Conservation (phyloP, 2,888 invertebrate genomes). For the Cepaea hortensis region DNA sequence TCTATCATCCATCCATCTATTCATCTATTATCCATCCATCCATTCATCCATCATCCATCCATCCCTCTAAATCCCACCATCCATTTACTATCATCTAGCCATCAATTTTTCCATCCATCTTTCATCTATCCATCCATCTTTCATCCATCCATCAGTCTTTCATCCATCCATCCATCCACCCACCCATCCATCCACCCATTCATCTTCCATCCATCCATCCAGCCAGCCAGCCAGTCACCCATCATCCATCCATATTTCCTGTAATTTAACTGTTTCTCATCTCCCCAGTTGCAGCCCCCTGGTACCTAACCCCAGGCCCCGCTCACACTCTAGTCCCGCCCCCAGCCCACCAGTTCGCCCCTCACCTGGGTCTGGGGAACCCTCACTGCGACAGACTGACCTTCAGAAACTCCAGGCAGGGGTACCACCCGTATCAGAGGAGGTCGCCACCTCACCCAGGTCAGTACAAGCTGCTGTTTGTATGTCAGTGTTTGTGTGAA, state of each 20-base stretch:
- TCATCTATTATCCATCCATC: not conserved
- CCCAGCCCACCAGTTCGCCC: conserved; percentile 70
- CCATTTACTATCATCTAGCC: not conserved
- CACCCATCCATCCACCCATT: not conserved
- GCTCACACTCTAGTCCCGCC: conserved; percentile 68
- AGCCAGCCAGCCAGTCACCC: not conserved
- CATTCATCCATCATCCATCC: not conserved
- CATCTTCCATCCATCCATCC: not conserved
- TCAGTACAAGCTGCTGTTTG: conserved; percentile 48
- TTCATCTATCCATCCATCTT: conserved; percentile 42
- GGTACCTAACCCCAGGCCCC: conserved; percentile 66
- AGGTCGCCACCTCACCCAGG: conserved; percentile 67
- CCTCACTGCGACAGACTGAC: conserved; percentile 68
- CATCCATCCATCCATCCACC: not conserved
- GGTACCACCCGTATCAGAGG: conserved; percentile 68
- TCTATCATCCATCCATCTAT: not conserved
- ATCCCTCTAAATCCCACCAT: not conserved
- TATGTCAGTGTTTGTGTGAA: not conserved
- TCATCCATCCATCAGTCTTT: no score
- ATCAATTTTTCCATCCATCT: no score
- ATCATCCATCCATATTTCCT: not conserved
- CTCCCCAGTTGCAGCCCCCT: conserved; percentile 67
- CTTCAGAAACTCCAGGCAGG: conserved; percentile 67
- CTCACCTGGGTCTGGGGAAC: conserved; percentile 65
- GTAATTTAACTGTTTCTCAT: conserved; percentile 31